Percentiles rank a stretch among this genome's conserved stretches.
These are phyloP conservation scores for Arrhopalites spinosus DNA, from an alignment of 2,888 invertebrate species.

Conservation along the genomic window DNA sequence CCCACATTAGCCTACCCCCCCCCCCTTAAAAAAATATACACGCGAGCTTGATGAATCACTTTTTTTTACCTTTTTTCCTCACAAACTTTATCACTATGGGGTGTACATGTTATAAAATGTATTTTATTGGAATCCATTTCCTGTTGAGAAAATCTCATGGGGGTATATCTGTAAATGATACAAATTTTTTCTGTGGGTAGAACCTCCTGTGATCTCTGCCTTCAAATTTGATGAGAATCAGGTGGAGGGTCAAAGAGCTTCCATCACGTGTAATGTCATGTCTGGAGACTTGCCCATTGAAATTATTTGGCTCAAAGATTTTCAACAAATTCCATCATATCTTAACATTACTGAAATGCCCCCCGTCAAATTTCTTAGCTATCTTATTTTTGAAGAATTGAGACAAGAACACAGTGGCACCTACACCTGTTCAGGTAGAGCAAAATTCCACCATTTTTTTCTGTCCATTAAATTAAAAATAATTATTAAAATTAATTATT, in stretches of 20 bases:
- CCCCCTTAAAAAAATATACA: no score
- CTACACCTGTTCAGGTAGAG: conserved; percentile 58
- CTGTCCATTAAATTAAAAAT: no score
- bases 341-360: conserved; percentile 50
- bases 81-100: no score
- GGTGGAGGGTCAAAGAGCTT: conserved; percentile 54
- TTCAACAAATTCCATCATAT: conserved; percentile 37
- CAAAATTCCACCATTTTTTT: no score
- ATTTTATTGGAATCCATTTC: no score
- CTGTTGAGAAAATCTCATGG: no score
- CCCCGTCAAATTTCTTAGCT: conserved; percentile 49
- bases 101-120: no score
- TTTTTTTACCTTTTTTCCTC: no score
- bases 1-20: neutral
- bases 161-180: no score
- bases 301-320: conserved; percentile 52
- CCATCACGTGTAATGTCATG: conserved; percentile 51
- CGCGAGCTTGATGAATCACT: no score
- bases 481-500: neutral
- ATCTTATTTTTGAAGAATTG: conserved; percentile 53
- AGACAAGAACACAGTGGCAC: conserved; percentile 58
- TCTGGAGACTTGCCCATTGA: conserved; percentile 54
- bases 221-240: conserved; percentile 55
- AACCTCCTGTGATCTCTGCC: conserved; percentile 55
- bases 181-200: no score